phyloP scores from a whole-genome alignment of 37 sponge, comb jelly and placozoan species.

The Chondrilla cf. caribensis region DNA sequence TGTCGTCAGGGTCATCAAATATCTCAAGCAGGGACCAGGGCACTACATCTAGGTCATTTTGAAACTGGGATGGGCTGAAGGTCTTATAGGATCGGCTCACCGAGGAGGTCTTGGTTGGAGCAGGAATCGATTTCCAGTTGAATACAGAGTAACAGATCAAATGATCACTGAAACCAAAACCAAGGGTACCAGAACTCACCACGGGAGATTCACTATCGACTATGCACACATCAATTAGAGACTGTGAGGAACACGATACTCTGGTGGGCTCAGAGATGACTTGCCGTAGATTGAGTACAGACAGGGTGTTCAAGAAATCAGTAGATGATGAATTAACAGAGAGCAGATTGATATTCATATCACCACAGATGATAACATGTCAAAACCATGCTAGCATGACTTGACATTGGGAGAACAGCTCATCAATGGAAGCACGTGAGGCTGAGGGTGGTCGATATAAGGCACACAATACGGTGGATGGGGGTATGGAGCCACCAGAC shows the following conservation, averaged over 20 bases:
- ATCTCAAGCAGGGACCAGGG: conserved; percentile 1
- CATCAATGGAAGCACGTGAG: background rate
- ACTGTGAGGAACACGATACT: conserved; percentile 8
- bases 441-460: conserved; percentile 9
- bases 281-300: background rate
- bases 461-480: background rate
- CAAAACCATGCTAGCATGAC: background rate
- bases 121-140: background rate
- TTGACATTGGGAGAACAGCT: background rate
- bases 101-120: background rate
- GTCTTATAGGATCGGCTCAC: background rate
- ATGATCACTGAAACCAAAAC: conserved; percentile 24
- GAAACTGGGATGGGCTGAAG: conserved; percentile 11
- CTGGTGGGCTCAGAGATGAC: conserved; percentile 10
- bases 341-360: conserved; percentile 1
- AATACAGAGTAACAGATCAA: conserved; percentile 9
- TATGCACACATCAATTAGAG: conserved; percentile 21
- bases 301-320: background rate
- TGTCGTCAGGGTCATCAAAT: conserved; percentile 14
- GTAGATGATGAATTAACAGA: background rate
- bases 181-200: background rate
- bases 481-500: background rate
- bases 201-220: conserved; percentile 15
- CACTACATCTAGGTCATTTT: background rate
- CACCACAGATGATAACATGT: conserved; percentile 10